phyloP scores from a whole-genome alignment of 1,140 invertebrate genomes.

The Dolichoris vasculosae region DNA sequence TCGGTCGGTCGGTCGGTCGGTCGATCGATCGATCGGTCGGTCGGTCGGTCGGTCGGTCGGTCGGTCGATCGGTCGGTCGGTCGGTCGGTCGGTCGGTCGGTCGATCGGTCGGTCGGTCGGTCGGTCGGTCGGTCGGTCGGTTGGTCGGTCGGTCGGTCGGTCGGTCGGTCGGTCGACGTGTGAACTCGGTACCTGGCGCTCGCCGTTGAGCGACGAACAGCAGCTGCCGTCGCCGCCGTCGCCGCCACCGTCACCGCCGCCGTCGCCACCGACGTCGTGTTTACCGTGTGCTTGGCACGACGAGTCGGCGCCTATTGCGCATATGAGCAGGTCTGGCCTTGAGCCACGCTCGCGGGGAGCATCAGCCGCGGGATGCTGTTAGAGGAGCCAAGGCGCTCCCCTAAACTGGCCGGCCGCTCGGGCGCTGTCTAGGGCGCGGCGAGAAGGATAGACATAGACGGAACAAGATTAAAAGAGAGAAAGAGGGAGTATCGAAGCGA shows the following conservation, averaged over 20 bases:
- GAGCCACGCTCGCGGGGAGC: slow-evolving; percentile 1
- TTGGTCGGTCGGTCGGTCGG: too few relatives aligned
- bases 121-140: too few relatives aligned
- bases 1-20: too few relatives aligned
- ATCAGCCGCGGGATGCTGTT: slow-evolving; percentile 28
- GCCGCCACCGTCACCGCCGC: neutral
- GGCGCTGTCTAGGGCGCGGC: slow-evolving; percentile 47
- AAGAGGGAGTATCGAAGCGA: neutral
- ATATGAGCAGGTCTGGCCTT: slow-evolving; percentile 54
- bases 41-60: too few relatives aligned
- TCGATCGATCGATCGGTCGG: too few relatives aligned
- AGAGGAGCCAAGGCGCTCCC: slow-evolving; percentile 17
- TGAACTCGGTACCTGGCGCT: too few relatives aligned
- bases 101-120: too few relatives aligned
- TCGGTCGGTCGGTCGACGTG: too few relatives aligned
- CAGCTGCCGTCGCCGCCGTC: neutral
- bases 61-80: too few relatives aligned
- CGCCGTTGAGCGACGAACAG: neutral
- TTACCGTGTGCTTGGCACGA: neutral
- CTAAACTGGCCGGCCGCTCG: slow-evolving; percentile 15
- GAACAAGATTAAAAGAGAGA: neutral
- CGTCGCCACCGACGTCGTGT: neutral
- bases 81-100: too few relatives aligned
- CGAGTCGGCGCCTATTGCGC: slow-evolving; percentile 39
- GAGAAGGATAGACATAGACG: slow-evolving; percentile 25